Evolutionary conservation across 2,797 vertebrate genomes (phyloP), one percentile per base, ranked within the genome.

Genomic region (Tangara arthus): DNA sequence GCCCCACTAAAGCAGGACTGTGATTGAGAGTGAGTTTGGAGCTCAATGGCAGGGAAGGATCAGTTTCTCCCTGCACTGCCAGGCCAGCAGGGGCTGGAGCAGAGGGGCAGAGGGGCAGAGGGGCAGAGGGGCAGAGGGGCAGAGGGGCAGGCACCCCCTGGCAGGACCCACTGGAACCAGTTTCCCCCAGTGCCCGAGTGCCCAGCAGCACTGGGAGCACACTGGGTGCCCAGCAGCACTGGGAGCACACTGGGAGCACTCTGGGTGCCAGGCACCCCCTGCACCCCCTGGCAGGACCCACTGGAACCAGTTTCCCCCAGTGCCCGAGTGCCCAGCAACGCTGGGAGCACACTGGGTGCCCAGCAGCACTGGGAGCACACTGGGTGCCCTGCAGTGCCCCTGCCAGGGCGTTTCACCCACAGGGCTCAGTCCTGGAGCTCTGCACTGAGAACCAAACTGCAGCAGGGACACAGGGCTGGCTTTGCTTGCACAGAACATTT

Each of bases 31-130:
- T 7, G 52, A 68, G 34, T 32, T 69, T 30, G 34, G 81, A 30
- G 70, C 60, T 79, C 47, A 15, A 0, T n/a, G 32, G n/a, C 35
- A 41, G 79, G 65, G 69, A 17, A 15, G 42, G 35, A 3, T 5
- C 0, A 6, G 46, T 37, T n/a, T 5, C 0, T 24, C 0, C 27
- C 65, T 44, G 70, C 44, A 0, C 32, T 26, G 17, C 39, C 9
- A 5, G 52, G 42, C 34, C 47, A 12, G 6, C 21, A 5, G 63
- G 70, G 30, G 70, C 88, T 11, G 50, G 6, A 14, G 6, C 15
- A 26, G 37, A 52, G 50, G 50, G 21, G 32, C 53, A 55, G 53
- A 14, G 52, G 50, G 28, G 28, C 39, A 41, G 39, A 39, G 39
- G 39, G 39, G 39, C 39, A 39, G 37, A 39, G 37, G 39, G 39